Evolutionary conservation across 2,113 vertebrate genomes (phyloP).

Genomic region (Stegastes partitus): DNA sequence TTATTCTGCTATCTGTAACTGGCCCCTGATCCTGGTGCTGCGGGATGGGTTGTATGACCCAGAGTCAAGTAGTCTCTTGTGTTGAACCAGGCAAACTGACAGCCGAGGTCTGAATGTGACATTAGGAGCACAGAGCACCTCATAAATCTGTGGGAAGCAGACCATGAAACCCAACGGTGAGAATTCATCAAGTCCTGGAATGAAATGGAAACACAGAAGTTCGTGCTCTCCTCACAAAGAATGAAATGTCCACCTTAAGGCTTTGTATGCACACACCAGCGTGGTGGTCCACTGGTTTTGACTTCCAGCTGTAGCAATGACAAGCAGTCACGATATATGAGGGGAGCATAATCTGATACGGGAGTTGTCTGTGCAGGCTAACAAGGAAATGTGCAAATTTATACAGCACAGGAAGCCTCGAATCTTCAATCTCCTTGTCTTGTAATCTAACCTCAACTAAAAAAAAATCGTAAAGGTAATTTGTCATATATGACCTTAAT

Average conservation of each 20-base stretch:
- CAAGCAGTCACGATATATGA: slow-evolving; percentile 25
- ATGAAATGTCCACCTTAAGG: slow-evolving; percentile 39
- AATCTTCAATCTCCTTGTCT: background rate
- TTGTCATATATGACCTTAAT: background rate
- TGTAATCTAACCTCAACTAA: too few species aligned
- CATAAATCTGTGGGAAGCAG: slow-evolving; percentile 68
- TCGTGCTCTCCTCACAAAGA: slow-evolving; percentile 33
- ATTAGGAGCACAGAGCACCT: slow-evolving; percentile 65
- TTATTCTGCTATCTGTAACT: slow-evolving; percentile 66
- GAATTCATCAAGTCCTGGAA: slow-evolving; percentile 60
- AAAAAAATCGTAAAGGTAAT: background rate
- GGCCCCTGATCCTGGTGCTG: slow-evolving; percentile 63
- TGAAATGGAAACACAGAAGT: slow-evolving; percentile 54
- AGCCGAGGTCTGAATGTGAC: slow-evolving; percentile 69
- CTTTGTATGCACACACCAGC: slow-evolving; percentile 25
- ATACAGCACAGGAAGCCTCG: too few species aligned
- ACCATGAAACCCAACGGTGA: slow-evolving; percentile 68
- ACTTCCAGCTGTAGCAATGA: slow-evolving; percentile 20
- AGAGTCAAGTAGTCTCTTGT: slow-evolving; percentile 77
- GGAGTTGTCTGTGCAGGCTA: background rate
- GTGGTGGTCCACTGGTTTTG: background rate
- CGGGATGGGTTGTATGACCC: slow-evolving; percentile 73
- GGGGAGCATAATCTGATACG: slow-evolving; percentile 21
- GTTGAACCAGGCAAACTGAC: slow-evolving; percentile 67
- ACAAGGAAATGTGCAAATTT: background rate